Evolutionary conservation across 2,888 invertebrate genomes (phyloP).

Genomic region (Drosophila macrospina): DNA sequence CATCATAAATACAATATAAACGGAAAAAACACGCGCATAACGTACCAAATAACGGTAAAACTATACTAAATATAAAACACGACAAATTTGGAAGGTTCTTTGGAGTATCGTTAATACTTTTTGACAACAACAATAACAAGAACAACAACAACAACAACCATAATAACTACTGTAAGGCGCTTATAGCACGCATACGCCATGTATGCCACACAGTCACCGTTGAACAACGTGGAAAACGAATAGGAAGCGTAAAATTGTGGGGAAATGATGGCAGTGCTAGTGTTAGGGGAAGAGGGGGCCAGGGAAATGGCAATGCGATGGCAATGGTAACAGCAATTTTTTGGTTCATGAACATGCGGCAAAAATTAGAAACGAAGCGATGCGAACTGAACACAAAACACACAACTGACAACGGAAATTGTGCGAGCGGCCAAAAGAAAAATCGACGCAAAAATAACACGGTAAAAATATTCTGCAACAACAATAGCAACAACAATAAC

Average conservation of each 20-base stretch:
- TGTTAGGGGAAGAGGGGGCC: background rate
- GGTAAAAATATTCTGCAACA: conserved; percentile 30
- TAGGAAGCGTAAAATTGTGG: background rate
- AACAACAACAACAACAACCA: conserved; percentile 30
- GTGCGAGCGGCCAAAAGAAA: conserved; percentile 47
- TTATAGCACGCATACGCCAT: conserved; percentile 65
- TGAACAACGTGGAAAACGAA: conserved; percentile 7
- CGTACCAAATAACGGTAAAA: conserved; percentile 40
- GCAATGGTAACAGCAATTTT: conserved; percentile 54
- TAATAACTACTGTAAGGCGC: conserved; percentile 33
- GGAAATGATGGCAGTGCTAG: conserved; percentile 7
- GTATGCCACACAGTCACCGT: conserved; percentile 43
- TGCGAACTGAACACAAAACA: conserved; percentile 50
- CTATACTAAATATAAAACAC: conserved; percentile 24
- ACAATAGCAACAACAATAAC: conserved; percentile 17
- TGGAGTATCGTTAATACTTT: conserved; percentile 51
- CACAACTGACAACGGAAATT: conserved; percentile 66
- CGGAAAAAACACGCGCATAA: conserved; percentile 69
- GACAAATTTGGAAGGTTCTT: conserved; percentile 36
- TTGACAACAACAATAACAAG: conserved; percentile 50
- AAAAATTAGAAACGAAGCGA: conserved; percentile 69
- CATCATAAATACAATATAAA: conserved; percentile 16
- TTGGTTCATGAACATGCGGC: conserved; percentile 69
- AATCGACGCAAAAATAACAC: conserved; percentile 48
- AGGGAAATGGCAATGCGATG: conserved; percentile 28